phyloP scores from a whole-genome alignment of 2,888 invertebrate genomes.

The Sesia apiformis region DNA sequence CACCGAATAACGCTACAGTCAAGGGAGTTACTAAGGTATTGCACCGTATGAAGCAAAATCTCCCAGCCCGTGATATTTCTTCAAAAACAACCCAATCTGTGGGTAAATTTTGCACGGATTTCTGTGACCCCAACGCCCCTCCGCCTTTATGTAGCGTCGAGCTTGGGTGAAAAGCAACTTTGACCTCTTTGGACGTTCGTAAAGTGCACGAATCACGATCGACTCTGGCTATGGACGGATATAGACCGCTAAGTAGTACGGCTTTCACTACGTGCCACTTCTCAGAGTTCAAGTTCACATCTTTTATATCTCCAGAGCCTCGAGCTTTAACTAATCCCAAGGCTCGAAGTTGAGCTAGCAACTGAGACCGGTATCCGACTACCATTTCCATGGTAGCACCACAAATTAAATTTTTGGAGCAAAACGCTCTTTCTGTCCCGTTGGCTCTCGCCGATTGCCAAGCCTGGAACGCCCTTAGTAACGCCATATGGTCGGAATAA shows the following conservation, averaged over 20 bases:
- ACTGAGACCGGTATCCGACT: conserved; percentile 86
- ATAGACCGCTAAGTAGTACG: conserved; percentile 89
- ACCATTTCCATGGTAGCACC: conserved; percentile 93
- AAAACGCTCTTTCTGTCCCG: conserved; percentile 81
- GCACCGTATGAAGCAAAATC: conserved; percentile 82
- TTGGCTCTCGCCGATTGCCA: conserved; percentile 77
- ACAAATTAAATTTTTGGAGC: conserved; percentile 84
- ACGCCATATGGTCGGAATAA: conserved; percentile 92
- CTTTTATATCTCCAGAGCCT: conserved; percentile 79
- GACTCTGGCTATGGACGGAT: conserved; percentile 89
- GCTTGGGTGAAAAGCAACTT: conserved; percentile 71
- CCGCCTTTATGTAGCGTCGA: conserved; percentile 78
- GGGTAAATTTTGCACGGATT: conserved; percentile 66
- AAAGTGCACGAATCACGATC: conserved; percentile 77
- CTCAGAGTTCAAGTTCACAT: conserved; percentile 87
- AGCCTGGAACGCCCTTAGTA: conserved; percentile 85
- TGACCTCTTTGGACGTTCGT: conserved; percentile 76
- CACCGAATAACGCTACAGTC: conserved; percentile 86
- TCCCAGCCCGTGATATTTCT: conserved; percentile 83
- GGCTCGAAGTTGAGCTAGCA: conserved; percentile 86
- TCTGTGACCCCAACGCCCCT: conserved; percentile 41
- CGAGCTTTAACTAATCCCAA: conserved; percentile 81
- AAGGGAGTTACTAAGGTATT: conserved; percentile 88
- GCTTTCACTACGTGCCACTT: conserved; percentile 95
- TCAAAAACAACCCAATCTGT: conserved; percentile 92